Conservation (phyloP, 2,888 invertebrate genomes). For the Lasioglossum malachurum region DNA sequence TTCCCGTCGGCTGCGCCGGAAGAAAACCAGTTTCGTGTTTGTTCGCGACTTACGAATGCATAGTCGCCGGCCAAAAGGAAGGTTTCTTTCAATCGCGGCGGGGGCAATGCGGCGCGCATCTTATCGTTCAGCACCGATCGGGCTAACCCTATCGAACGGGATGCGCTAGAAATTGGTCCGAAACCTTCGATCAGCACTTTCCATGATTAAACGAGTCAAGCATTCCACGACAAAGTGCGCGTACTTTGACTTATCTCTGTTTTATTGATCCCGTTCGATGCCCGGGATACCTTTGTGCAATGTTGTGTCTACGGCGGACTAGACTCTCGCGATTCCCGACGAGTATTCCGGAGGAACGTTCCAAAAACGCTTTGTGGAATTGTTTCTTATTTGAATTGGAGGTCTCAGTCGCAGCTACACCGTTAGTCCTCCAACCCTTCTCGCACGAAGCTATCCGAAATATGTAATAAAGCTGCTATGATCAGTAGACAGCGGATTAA, state of each 20-base stretch:
- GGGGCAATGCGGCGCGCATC: slow-evolving; percentile 29
- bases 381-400: not conserved
- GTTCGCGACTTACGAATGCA: slow-evolving; percentile 11
- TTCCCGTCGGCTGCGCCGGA: not conserved
- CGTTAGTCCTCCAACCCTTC: not conserved
- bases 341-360: not conserved
- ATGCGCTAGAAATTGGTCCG: slow-evolving; percentile 43
- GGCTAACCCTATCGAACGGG: slow-evolving; percentile 19
- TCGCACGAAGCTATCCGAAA: not conserved
- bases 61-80: not conserved
- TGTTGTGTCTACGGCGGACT: not conserved
- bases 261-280: slow-evolving; percentile 37
- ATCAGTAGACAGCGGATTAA: no score
- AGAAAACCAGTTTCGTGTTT: slow-evolving; percentile 5
- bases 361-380: not conserved
- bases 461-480: not conserved
- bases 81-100: slow-evolving; percentile 26
- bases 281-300: not conserved
- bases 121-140: slow-evolving; percentile 48
- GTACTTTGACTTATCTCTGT: slow-evolving; percentile 31
- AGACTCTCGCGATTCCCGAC: not conserved
- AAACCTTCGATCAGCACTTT: slow-evolving; percentile 55
- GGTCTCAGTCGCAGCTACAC: not conserved
- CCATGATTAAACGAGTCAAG: slow-evolving; percentile 58
- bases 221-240: slow-evolving; percentile 32